Evolutionary conservation across 2,888 invertebrate genomes (phyloP).

Genomic region (Ophraella communa): DNA sequence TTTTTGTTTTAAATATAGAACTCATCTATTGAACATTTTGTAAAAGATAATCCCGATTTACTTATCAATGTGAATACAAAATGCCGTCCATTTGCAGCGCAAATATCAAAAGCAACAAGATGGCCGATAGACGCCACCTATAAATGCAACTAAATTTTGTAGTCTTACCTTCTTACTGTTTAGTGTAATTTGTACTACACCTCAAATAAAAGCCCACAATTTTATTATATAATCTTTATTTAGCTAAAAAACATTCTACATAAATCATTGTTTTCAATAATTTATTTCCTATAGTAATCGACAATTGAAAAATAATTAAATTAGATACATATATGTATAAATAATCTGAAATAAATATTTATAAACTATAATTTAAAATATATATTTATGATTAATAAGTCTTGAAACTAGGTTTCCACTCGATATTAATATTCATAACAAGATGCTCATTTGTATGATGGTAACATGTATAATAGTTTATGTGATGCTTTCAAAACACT

Average conservation of each 20-base stretch:
- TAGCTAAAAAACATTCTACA: slow-evolving; percentile 35
- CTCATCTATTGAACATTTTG: no score
- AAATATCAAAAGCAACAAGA: no score
- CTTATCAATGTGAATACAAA: no score
- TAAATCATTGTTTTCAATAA: slow-evolving; percentile 22
- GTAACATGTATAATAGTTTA: no score
- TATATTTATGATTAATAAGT: slow-evolving; percentile 35
- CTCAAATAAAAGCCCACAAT: neutral
- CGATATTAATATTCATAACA: slow-evolving; percentile 23
- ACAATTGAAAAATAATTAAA: slow-evolving; percentile 32
- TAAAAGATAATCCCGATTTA: no score
- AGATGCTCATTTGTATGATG: slow-evolving; percentile 13
- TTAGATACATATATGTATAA: slow-evolving; percentile 34
- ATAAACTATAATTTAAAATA: slow-evolving; percentile 38
- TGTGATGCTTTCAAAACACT: no score
- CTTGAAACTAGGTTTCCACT: slow-evolving; percentile 36
- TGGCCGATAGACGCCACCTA: no score
- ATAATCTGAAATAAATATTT: slow-evolving; percentile 37
- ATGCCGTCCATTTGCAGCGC: no score
- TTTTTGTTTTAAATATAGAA: no score
- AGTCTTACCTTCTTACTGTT: no score
- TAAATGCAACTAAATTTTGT: no score
- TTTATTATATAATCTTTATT: slow-evolving; percentile 21
- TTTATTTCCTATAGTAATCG: slow-evolving; percentile 30
- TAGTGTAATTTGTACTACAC: no score